Percentiles rank a stretch among this genome's conserved stretches.
phyloP scores from a whole-genome alignment of 2,797 vertebrate genomes.

The Phataginus tricuspis region DNA sequence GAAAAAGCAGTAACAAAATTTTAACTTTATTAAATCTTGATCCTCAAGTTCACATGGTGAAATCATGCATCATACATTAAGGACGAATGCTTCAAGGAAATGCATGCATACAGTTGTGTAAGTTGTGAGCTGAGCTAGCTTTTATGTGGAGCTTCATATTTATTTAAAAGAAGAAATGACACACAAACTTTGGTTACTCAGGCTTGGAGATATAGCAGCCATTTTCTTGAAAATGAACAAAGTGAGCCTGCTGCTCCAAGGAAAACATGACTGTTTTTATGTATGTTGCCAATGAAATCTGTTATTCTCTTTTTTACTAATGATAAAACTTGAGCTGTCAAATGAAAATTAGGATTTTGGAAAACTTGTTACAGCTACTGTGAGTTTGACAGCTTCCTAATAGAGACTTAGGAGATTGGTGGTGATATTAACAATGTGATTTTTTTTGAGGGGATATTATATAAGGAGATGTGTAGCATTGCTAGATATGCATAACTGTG shows the following conservation, averaged over 20 bases:
- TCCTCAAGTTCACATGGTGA: not conserved
- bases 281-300: not conserved
- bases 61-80: not conserved
- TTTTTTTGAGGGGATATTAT: not conserved
- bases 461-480: not conserved
- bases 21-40: not conserved
- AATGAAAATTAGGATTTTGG: slow-evolving; percentile 20
- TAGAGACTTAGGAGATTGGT: not conserved
- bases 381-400: not conserved
- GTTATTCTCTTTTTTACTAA: not conserved
- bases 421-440: not conserved
- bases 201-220: not conserved
- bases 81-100: not conserved
- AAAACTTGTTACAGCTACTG: not conserved
- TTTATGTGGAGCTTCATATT: not conserved
- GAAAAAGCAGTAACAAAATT: not conserved
- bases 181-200: not conserved
- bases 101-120: not conserved
- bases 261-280: not conserved
- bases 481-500: not conserved
- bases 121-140: not conserved
- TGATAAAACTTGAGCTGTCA: slow-evolving; percentile 30
- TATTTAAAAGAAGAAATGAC: not conserved
- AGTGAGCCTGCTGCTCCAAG: not conserved
- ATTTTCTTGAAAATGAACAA: not conserved